These are phyloP conservation scores for Lagorchestes hirsutus DNA, from an alignment of 2,797 vertebrate genomes.

Conservation along the genomic window DNA sequence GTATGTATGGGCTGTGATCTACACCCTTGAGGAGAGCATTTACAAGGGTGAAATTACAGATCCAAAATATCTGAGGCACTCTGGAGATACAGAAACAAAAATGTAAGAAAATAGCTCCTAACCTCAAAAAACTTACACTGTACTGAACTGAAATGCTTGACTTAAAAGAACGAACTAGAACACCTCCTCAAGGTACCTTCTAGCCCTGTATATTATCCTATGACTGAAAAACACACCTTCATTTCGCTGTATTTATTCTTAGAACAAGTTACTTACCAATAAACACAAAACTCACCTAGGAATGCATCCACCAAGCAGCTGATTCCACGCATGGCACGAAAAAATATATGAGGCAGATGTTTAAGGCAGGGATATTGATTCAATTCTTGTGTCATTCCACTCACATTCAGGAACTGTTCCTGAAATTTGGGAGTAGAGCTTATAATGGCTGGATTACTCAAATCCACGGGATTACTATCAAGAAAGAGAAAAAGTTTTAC, in stretches of 20 bases:
- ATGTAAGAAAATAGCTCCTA: not conserved
- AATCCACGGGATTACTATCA: constrained; percentile 94
- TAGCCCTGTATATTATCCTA: not conserved
- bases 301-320: constrained; percentile 95
- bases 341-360: constrained; percentile 95
- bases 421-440: constrained; percentile 95
- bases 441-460: constrained; percentile 94
- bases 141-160: not conserved
- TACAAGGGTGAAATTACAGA: not conserved
- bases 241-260: constrained; percentile 16
- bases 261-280: constrained; percentile 55
- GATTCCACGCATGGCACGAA: constrained; percentile 94
- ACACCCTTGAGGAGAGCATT: not conserved
- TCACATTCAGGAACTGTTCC: constrained; percentile 94
- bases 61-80: not conserved
- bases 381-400: constrained; percentile 94
- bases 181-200: not conserved
- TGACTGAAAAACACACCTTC: not conserved
- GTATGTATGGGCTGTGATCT: not conserved
- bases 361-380: constrained; percentile 96
- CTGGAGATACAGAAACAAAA: not conserved
- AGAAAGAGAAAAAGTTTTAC: constrained; percentile 65
- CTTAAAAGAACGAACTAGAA: constrained; percentile 15
- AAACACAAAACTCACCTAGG: constrained; percentile 89
- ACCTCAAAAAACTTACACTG: not conserved